Conservation (phyloP, 2,888 invertebrate genomes). For the Sinodicranocentrus sp. region DNA sequence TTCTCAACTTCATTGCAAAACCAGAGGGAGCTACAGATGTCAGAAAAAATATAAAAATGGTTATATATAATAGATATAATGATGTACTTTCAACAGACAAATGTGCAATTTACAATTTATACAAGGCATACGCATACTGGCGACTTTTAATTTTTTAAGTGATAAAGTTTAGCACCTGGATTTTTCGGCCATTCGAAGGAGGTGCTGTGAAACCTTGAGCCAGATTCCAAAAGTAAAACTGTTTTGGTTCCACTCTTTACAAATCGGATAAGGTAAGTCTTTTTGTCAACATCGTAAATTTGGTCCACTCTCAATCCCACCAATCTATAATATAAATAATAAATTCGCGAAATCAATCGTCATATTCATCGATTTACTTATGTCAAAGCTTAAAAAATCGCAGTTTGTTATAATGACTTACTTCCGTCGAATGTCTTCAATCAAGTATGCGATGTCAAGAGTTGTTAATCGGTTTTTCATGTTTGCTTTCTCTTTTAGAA, state of each 20-base stretch:
- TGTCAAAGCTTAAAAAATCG: too few relatives aligned
- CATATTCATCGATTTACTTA: too few relatives aligned
- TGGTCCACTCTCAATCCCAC: constrained; percentile 97
- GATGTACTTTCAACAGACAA: too few relatives aligned
- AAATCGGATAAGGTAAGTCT: constrained; percentile 94
- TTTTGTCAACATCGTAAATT: constrained; percentile 98
- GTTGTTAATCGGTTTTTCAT: constrained; percentile 98
- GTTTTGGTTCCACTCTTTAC: constrained; percentile 92
- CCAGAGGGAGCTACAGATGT: constrained; percentile 93
- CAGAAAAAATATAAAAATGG: too few relatives aligned
- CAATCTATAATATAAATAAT: constrained; percentile 85
- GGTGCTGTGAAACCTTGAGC: constrained; percentile 94
- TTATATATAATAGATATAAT: too few relatives aligned
- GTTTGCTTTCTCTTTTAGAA: too few relatives aligned
- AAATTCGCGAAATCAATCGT: too few relatives aligned
- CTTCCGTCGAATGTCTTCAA: constrained; percentile 88
- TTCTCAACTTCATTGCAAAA: constrained; percentile 99
- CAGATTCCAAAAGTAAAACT: constrained; percentile 95
- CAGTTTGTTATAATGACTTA: too few relatives aligned
- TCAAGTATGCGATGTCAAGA: constrained; percentile 92
- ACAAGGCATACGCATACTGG: too few relatives aligned
- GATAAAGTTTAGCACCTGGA: constrained; percentile 78
- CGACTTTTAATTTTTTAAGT: constrained; percentile 79
- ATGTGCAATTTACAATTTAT: too few relatives aligned
- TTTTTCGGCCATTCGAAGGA: constrained; percentile 99